phyloP scores from a whole-genome alignment of 2,113 vertebrate genomes.

The Bostrychus sinensis region DNA sequence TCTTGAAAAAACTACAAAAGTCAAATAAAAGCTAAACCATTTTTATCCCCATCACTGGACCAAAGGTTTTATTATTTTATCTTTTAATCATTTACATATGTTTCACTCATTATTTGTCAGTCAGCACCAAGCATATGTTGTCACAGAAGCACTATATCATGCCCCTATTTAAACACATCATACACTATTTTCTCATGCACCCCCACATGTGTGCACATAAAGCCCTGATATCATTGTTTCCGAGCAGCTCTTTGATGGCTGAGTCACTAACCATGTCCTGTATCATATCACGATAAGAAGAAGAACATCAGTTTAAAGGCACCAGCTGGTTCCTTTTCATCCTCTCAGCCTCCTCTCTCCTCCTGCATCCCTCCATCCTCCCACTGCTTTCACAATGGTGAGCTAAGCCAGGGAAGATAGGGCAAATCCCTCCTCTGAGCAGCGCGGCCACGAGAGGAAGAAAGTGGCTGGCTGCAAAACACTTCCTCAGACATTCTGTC shows the following conservation, averaged over 20 bases:
- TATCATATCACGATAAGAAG: constrained; percentile 70
- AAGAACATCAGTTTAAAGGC: constrained; percentile 72
- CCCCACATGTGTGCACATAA: constrained; percentile 16
- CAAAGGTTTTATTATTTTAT: no score
- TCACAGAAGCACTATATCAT: neutral
- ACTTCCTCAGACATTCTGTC: constrained; percentile 51
- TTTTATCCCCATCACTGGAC: no score
- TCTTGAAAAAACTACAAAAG: no score
- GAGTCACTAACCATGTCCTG: constrained; percentile 64
- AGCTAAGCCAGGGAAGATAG: constrained; percentile 74
- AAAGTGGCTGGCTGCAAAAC: constrained; percentile 40
- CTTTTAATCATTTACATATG: no score
- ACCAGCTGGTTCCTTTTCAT: constrained; percentile 72
- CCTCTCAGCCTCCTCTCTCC: constrained; percentile 48
- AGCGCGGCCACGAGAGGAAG: constrained; percentile 48
- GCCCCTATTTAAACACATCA: constrained; percentile 3
- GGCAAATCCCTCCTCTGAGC: constrained; percentile 76
- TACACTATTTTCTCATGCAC: constrained; percentile 9
- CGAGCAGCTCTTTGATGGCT: constrained; percentile 68
- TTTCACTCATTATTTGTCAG: no score
- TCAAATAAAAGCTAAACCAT: no score
- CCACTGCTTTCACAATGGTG: constrained; percentile 76
- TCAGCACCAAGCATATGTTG: neutral
- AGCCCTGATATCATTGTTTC: constrained; percentile 59
- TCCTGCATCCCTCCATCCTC: constrained; percentile 69